Evolutionary conservation across 2,888 invertebrate genomes (phyloP).

Genomic region (Spialia ferax): DNA sequence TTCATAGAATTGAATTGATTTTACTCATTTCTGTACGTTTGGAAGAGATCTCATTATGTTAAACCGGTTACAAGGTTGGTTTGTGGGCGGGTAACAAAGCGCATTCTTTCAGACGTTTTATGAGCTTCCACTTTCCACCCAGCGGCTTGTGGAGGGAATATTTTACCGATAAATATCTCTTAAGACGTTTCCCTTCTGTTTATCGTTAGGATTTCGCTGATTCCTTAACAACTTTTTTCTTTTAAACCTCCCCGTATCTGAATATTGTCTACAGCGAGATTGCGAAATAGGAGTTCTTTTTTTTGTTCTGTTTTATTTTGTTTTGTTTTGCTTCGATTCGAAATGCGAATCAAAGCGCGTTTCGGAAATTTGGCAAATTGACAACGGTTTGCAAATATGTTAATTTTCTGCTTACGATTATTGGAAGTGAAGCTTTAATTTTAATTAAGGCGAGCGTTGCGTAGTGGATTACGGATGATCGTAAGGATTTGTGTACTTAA

Average conservation of each 20-base stretch:
- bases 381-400: conserved; percentile 5
- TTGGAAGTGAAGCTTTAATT: background rate
- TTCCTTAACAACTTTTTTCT: conserved; percentile 76
- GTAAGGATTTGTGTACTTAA: background rate
- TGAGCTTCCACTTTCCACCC: conserved; percentile 63
- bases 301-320: conserved; percentile 9
- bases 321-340: background rate
- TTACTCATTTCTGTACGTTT: background rate
- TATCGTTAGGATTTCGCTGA: conserved; percentile 79
- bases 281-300: conserved; percentile 34
- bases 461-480: background rate
- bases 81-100: conserved; percentile 53
- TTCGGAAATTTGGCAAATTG: conserved; percentile 14
- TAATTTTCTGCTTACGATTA: conserved; percentile 12
- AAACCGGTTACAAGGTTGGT: conserved; percentile 41
- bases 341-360: background rate
- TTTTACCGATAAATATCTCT: conserved; percentile 81
- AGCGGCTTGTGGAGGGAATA: conserved; percentile 70
- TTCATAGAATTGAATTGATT: background rate
- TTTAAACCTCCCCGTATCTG: conserved; percentile 68
- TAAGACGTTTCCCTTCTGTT: conserved; percentile 76
- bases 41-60: conserved; percentile 49
- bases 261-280: conserved; percentile 44
- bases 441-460: background rate
- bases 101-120: conserved; percentile 63